Evolutionary conservation across 2,888 invertebrate species (phyloP).

Genomic region (Drosophila ustulata): DNA sequence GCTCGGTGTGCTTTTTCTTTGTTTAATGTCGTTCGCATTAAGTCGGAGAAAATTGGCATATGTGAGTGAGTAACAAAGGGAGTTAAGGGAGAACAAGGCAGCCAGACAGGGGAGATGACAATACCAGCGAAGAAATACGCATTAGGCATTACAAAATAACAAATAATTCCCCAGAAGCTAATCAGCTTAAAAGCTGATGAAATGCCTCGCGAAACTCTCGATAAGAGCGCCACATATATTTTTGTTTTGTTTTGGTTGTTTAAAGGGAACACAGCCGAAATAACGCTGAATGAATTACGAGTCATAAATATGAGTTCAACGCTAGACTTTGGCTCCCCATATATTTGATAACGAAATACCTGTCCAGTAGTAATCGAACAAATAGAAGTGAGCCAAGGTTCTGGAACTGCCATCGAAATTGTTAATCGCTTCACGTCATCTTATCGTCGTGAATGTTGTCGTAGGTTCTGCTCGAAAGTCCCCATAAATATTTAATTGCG

Average conservation of each 20-base stretch:
- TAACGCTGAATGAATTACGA: slow-evolving; percentile 5
- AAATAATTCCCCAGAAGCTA: slow-evolving; percentile 22
- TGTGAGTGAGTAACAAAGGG: slow-evolving; percentile 15
- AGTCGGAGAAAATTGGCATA: slow-evolving; percentile 34
- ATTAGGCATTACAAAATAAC: slow-evolving; percentile 18
- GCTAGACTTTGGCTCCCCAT: slow-evolving; percentile 1
- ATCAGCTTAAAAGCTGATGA: slow-evolving; percentile 41
- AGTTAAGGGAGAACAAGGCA: background rate
- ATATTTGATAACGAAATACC: background rate
- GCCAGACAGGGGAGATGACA: slow-evolving; percentile 5
- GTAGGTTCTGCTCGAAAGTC: slow-evolving; percentile 10
- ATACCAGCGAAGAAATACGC: slow-evolving; percentile 9
- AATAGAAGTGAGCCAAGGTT: slow-evolving; percentile 17
- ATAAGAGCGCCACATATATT: background rate
- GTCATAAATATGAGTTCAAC: background rate
- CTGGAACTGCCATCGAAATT: background rate
- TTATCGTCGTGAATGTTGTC: slow-evolving; percentile 21
- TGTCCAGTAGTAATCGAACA: background rate
- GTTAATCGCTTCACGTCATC: slow-evolving; percentile 1
- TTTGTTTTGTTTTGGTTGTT: background rate
- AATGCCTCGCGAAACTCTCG: background rate
- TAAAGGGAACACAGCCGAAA: background rate
- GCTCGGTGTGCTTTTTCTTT: background rate
- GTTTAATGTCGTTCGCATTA: slow-evolving; percentile 16
- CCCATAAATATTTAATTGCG: background rate